Evolutionary conservation across 2,888 invertebrate genomes (phyloP).

Genomic region (Pimpla rufipes): DNA sequence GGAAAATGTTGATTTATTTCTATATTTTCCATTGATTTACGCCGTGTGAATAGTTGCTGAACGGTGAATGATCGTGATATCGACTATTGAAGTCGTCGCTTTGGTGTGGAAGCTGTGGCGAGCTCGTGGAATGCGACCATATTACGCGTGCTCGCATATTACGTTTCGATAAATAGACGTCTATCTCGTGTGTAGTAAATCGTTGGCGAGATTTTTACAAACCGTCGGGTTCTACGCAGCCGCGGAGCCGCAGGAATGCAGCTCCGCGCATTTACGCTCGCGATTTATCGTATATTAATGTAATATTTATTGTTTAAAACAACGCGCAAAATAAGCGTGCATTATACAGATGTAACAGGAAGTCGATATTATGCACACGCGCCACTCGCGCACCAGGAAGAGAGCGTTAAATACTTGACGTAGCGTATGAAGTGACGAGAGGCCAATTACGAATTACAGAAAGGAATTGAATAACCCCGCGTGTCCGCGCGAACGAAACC

Average conservation of each 20-base stretch:
- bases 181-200: background rate
- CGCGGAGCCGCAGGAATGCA: background rate
- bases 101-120: conserved; percentile 27
- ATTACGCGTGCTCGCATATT: background rate
- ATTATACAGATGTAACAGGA: conserved; percentile 42
- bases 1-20: conserved; percentile 30
- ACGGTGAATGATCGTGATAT: conserved; percentile 19
- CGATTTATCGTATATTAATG: conserved; percentile 8
- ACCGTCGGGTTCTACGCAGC: background rate
- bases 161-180: conserved; percentile 15
- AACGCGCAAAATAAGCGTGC: conserved; percentile 4
- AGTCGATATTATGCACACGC: conserved; percentile 60
- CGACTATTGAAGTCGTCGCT: background rate
- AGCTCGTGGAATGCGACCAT: conserved; percentile 34
- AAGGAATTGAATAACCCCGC: conserved; percentile 68
- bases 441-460: conserved; percentile 68
- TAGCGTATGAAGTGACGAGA: conserved; percentile 58
- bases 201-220: background rate
- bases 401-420: conserved; percentile 64
- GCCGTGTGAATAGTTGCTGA: conserved; percentile 10
- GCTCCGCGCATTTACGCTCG: background rate
- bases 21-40: conserved; percentile 52
- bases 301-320: conserved; percentile 24
- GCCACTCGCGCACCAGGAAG: conserved; percentile 53
- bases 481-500: conserved; percentile 61